phyloP scores from a whole-genome alignment of 2,113 vertebrate species.

The Mystacornis crossleyi region DNA sequence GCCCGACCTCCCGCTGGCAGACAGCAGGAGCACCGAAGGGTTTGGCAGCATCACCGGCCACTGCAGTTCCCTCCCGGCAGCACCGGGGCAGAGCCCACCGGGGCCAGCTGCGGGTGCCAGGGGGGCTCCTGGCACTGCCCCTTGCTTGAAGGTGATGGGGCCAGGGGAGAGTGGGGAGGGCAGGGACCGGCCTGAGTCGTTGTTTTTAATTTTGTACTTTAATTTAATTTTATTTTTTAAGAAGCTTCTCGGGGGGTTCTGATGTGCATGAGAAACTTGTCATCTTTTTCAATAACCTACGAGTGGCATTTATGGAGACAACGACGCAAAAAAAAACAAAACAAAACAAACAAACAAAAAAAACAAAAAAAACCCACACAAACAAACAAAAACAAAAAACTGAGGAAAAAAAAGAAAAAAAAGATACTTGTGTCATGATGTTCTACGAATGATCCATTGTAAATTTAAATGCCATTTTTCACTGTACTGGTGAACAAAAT shows the following conservation, averaged over 20 bases:
- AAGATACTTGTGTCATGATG: conserved; percentile 83
- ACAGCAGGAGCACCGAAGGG: background rate
- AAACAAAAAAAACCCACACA: no score
- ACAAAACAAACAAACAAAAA: background rate
- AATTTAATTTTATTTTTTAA: conserved; percentile 83
- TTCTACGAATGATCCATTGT: conserved; percentile 96
- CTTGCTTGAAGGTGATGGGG: conserved; percentile 25
- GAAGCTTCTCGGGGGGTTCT: conserved; percentile 85
- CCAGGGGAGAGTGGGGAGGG: background rate
- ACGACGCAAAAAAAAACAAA: conserved; percentile 85
- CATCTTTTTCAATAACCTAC: conserved; percentile 88
- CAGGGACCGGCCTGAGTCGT: conserved; percentile 67
- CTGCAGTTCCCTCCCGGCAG: background rate
- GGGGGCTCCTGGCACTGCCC: conserved; percentile 21
- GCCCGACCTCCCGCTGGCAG: background rate
- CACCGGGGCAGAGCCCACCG: background rate
- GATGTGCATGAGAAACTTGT: conserved; percentile 88
- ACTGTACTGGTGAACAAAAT: conserved; percentile 96
- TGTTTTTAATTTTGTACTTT: conserved; percentile 89
- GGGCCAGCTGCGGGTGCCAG: conserved; percentile 70
- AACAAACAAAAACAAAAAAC: background rate
- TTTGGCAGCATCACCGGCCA: background rate
- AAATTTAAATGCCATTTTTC: conserved; percentile 95
- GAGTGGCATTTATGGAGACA: conserved; percentile 87
- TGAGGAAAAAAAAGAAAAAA: background rate